Percentiles rank a stretch among this genome's conserved stretches.
Evolutionary conservation across 1,140 invertebrate genomes (phyloP).

Genomic region (Cotesia chilonis): DNA sequence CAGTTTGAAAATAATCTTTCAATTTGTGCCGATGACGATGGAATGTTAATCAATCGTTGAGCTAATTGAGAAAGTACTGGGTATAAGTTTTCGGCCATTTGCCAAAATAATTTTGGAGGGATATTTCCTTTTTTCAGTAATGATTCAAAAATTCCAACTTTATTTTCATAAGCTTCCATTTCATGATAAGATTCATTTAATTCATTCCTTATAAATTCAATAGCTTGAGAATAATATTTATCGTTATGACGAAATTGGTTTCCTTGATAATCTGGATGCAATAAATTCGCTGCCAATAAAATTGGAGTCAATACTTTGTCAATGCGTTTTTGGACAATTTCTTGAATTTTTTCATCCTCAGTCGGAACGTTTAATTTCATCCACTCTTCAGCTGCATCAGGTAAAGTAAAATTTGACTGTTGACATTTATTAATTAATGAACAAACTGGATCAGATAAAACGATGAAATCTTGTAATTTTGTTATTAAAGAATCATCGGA

Average conservation of each 20-base stretch:
- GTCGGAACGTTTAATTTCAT: conserved; percentile 5
- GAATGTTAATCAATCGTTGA: conserved; percentile 20
- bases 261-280: conserved; percentile 25
- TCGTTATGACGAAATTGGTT: conserved; percentile 6
- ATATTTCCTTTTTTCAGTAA: conserved; percentile 14
- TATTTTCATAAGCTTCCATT: background rate
- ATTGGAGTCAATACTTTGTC: conserved; percentile 26
- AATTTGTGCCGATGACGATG: conserved; percentile 24
- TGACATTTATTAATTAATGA: conserved; percentile 33
- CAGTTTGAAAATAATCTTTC: conserved; percentile 26
- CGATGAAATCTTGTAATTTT: conserved; percentile 22
- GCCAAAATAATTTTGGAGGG: conserved; percentile 9
- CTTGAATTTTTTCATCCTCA: conserved; percentile 10
- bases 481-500: conserved; percentile 9
- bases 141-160: background rate
- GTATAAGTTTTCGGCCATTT: background rate
- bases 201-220: background rate
- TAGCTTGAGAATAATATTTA: background rate
- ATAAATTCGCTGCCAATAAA: conserved; percentile 30
- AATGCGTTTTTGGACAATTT: conserved; percentile 14
- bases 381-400: conserved; percentile 32
- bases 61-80: conserved; percentile 15
- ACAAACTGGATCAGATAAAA: conserved; percentile 32
- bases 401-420: conserved; percentile 10
- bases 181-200: background rate